Evolutionary conservation across 37 sponge, comb jelly and placozoan genomes (phyloP).

Genomic region (Theonella swinhoei): DNA sequence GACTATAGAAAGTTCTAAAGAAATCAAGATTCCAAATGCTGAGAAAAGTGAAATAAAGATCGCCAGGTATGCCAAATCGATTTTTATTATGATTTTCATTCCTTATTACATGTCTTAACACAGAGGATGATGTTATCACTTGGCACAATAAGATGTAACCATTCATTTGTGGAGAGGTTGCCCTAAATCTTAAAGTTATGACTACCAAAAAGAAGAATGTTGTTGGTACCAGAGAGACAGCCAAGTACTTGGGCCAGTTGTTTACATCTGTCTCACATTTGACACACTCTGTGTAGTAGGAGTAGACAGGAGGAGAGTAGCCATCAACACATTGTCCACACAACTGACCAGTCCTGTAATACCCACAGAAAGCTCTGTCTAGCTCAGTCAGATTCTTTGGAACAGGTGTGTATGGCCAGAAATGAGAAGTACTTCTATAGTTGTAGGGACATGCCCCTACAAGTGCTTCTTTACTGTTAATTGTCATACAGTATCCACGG

Average conservation of each 20-base stretch:
- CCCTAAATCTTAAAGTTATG: neutral
- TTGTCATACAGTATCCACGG: too few relatives aligned
- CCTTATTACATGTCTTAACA: neutral
- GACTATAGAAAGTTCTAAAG: neutral
- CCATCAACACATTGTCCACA: conserved; percentile 70
- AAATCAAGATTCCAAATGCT: conserved; percentile 3
- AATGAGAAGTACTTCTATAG: too few relatives aligned
- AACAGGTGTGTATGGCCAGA: too few relatives aligned
- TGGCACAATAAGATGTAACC: neutral
- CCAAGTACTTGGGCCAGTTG: conserved; percentile 10
- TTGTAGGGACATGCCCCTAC: too few relatives aligned
- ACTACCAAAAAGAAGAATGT: neutral
- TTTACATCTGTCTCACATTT: neutral
- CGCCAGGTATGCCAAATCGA: neutral
- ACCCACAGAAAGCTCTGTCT: neutral
- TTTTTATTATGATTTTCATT: too few relatives aligned
- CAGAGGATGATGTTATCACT: neutral
- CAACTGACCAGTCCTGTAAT: conserved; percentile 86
- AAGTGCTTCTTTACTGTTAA: too few relatives aligned
- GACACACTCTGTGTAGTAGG: neutral
- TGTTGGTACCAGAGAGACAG: neutral
- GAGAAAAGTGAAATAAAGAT: neutral
- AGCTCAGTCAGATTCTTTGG: conserved; percentile 9
- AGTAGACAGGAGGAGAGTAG: conserved; percentile 62
- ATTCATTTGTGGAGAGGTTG: neutral